Conservation (phyloP, 1,140 invertebrate genomes). For the Danaus melanippus region DNA sequence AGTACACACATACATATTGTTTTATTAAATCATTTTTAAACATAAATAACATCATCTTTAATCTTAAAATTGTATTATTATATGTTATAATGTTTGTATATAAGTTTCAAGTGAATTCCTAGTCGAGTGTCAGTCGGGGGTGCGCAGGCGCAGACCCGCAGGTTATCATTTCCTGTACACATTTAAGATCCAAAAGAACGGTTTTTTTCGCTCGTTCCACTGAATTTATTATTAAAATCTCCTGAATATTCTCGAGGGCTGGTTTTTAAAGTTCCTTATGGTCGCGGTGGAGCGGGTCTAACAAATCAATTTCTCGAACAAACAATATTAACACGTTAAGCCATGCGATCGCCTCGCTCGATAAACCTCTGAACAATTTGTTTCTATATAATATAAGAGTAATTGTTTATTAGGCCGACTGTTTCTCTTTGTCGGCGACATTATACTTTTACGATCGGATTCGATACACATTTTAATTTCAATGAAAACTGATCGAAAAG, state of each 20-base stretch:
- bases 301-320: neutral
- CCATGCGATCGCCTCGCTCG: conserved; percentile 33
- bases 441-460: conserved; percentile 44
- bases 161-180: conserved; percentile 69
- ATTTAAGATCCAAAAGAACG: conserved; percentile 64
- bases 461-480: conserved; percentile 31
- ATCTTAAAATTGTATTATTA: too few species aligned
- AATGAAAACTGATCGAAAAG: neutral
- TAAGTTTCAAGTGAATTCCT: too few species aligned
- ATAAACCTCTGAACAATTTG: conserved; percentile 46
- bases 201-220: conserved; percentile 49
- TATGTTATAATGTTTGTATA: too few species aligned
- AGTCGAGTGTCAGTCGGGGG: conserved; percentile 20
- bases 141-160: conserved; percentile 50
- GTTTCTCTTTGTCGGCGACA: conserved; percentile 45
- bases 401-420: conserved; percentile 56
- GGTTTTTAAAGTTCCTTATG: neutral
- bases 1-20: too few species aligned
- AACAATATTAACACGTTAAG: too few species aligned
- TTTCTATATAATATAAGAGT: conserved; percentile 44
- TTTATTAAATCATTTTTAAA: too few species aligned
- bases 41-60: too few species aligned
- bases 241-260: conserved; percentile 19
- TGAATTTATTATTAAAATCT: conserved; percentile 43
- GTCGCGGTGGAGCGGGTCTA: neutral